Conservation (phyloP, 2,888 invertebrate genomes). For the Steinernema hermaphroditum region DNA sequence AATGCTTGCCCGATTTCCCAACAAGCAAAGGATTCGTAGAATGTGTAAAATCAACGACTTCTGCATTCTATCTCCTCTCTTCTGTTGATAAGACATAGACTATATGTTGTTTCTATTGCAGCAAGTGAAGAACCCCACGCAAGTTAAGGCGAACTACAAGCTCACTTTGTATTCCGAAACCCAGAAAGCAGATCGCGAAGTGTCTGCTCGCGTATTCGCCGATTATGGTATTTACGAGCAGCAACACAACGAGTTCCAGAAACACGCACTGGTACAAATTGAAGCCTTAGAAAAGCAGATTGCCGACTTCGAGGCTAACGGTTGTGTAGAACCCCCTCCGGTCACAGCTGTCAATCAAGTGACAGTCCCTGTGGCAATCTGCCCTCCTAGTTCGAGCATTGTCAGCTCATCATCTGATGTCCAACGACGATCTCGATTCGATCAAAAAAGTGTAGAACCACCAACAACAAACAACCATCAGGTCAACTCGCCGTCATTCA, state of each 20-base stretch:
- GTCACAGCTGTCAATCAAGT: too few relatives aligned
- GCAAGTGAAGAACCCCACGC: constrained; percentile 79
- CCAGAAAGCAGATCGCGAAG: constrained; percentile 77
- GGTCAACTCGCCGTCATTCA: not conserved
- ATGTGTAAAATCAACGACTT: too few relatives aligned
- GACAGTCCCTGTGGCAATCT: too few relatives aligned
- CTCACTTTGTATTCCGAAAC: constrained; percentile 72
- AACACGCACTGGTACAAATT: constrained; percentile 76
- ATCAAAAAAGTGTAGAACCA: not conserved
- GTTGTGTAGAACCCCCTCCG: not conserved
- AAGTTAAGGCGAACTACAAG: constrained; percentile 45
- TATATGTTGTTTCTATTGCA: constrained; percentile 60
- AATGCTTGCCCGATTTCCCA: too few relatives aligned
- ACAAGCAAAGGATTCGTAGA: too few relatives aligned
- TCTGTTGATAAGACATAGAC: too few relatives aligned
- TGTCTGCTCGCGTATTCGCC: constrained; percentile 79
- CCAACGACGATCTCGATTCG: constrained; percentile 9
- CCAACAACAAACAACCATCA: too few relatives aligned
- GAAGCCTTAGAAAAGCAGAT: constrained; percentile 35
- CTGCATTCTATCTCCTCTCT: too few relatives aligned
- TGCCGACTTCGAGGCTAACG: not conserved
- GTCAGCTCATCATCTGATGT: constrained; percentile 28
- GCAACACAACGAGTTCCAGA: constrained; percentile 91
- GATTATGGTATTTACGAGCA: constrained; percentile 83
- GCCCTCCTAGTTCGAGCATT: not conserved